phyloP scores from a whole-genome alignment of 2,797 vertebrate species.

The Lagocephalus sceleratus region DNA sequence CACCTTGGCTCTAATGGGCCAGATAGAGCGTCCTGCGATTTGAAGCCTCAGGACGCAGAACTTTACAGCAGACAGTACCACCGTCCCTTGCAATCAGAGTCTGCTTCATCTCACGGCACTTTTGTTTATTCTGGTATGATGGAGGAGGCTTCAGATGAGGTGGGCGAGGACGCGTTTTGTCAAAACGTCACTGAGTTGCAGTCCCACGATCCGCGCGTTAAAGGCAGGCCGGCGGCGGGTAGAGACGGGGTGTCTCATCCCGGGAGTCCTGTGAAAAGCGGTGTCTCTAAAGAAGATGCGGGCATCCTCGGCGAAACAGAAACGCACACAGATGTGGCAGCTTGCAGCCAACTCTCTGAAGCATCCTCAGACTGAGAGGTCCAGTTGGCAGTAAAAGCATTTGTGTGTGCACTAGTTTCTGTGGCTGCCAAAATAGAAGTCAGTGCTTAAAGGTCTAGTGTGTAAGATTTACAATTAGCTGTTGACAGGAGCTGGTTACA shows the following conservation, averaged over 20 bases:
- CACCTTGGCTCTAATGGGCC: conserved; percentile 15
- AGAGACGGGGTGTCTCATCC: conserved; percentile 71
- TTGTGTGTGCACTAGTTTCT: conserved; percentile 16
- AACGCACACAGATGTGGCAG: conserved; percentile 36
- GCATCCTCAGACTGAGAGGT: conserved; percentile 46
- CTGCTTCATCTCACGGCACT: conserved; percentile 49
- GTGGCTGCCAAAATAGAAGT: no score
- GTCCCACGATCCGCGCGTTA: conserved; percentile 50
- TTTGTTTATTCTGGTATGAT: conserved; percentile 38
- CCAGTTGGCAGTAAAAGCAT: conserved; percentile 6
- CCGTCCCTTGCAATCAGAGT: conserved; percentile 61
- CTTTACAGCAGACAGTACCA: conserved; percentile 62
- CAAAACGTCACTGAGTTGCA: conserved; percentile 51
- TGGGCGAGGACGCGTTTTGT: conserved; percentile 52
- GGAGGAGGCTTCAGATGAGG: conserved; percentile 46
- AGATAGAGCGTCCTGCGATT: conserved; percentile 38
- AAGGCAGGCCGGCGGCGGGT: conserved; percentile 66
- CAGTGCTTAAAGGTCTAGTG: conserved; percentile 21
- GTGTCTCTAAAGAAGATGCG: conserved; percentile 50
- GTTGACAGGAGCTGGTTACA: no score
- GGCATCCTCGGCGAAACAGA: conserved; percentile 61
- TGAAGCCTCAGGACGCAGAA: conserved; percentile 42
- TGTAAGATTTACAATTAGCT: no score
- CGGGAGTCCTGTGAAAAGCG: conserved; percentile 37
- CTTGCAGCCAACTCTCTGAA: conserved; percentile 50